Conservation (phyloP, 2,888 invertebrate species). For the Tenthredo notha region DNA sequence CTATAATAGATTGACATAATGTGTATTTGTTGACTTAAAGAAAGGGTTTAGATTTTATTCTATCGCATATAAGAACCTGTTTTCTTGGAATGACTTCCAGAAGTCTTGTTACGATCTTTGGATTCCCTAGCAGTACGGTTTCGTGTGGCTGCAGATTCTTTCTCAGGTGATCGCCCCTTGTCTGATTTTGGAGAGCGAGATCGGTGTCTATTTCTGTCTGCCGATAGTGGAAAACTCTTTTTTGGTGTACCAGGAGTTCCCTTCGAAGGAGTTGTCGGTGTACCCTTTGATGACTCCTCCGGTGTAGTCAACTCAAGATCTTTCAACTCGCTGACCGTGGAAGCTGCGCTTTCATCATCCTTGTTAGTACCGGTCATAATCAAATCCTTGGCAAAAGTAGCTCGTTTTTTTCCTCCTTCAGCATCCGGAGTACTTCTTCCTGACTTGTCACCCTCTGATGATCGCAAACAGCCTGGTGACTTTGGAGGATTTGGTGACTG, state of each 20-base stretch:
- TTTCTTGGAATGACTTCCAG: conserved; percentile 54
- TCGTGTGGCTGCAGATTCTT: conserved; percentile 56
- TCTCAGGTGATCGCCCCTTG: conserved; percentile 56
- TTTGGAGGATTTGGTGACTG: conserved; percentile 62
- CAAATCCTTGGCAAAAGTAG: conserved; percentile 58
- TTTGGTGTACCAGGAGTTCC: conserved; percentile 36
- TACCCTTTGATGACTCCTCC: conserved; percentile 48
- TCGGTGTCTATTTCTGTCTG: conserved; percentile 43
- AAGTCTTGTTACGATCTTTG: conserved; percentile 35
- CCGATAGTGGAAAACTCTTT: conserved; percentile 20
- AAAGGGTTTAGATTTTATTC: background rate
- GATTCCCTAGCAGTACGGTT: conserved; percentile 44
- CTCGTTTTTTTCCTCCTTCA: conserved; percentile 56
- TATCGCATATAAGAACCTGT: conserved; percentile 61
- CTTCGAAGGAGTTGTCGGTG: conserved; percentile 46
- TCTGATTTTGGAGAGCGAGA: conserved; percentile 51
- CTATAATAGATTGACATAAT: background rate
- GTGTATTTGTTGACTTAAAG: background rate
- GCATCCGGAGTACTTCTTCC: conserved; percentile 42
- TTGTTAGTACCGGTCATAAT: conserved; percentile 46
- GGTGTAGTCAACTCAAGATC: conserved; percentile 33
- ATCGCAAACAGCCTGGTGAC: conserved; percentile 60
- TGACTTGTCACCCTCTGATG: conserved; percentile 51
- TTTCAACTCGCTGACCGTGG: conserved; percentile 48
- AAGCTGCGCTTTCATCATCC: conserved; percentile 49